A percentile compares a stretch with the other conserved stretches of the same genome.
phyloP scores from a whole-genome alignment of 2,113 vertebrate genomes.

The Seriola quinqueradiata region DNA sequence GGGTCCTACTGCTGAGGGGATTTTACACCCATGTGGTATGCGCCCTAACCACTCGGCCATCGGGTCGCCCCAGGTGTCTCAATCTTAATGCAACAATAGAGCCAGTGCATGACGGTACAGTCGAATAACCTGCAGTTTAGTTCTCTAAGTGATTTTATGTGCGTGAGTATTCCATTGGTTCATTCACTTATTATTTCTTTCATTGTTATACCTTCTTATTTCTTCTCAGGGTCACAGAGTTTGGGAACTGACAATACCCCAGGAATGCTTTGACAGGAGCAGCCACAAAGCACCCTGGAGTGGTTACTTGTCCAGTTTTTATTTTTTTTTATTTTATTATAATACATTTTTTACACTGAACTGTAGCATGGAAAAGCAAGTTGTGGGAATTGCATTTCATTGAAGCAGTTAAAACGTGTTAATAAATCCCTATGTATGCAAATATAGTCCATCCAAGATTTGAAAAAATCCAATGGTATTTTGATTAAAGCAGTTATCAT shows the following conservation, averaged over 20 bases:
- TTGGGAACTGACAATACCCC: not conserved
- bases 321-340: too few species aligned
- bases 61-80: not conserved
- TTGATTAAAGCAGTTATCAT: constrained; percentile 5
- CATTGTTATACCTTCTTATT: not conserved
- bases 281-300: not conserved
- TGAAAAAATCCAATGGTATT: not conserved
- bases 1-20: too few species aligned
- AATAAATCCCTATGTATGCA: not conserved
- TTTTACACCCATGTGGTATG: too few species aligned
- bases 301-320: too few species aligned
- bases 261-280: not conserved
- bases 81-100: not conserved
- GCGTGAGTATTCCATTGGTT: not conserved
- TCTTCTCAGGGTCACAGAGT: not conserved
- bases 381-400: not conserved
- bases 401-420: too few species aligned
- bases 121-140: not conserved
- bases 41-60: too few species aligned
- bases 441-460: not conserved
- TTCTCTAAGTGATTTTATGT: not conserved
- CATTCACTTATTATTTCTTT: not conserved
- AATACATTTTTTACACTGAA: not conserved
- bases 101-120: not conserved
- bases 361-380: not conserved